A percentile compares a stretch with the other conserved stretches of the same genome.
Evolutionary conservation across 2,888 invertebrate genomes (phyloP).

Genomic region (Allacma fusca): DNA sequence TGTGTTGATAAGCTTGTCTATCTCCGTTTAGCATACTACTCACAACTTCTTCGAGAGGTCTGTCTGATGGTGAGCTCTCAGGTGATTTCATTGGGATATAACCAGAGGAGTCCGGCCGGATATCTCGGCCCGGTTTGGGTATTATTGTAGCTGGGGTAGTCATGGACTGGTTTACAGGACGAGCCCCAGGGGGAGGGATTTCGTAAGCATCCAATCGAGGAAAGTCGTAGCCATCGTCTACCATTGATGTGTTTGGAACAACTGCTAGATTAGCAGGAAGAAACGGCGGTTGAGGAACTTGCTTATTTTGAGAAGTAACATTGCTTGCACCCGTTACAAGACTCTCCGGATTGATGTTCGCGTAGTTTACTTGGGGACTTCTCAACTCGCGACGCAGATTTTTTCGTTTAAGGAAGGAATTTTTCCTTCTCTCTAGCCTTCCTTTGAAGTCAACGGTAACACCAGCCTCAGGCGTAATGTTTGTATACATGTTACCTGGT

Average conservation of each 20-base stretch:
- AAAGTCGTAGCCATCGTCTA: conserved; percentile 45
- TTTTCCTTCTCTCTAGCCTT: not conserved
- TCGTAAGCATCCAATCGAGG: conserved; percentile 52
- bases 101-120: not conserved
- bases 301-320: not conserved
- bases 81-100: not conserved
- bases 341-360: not conserved
- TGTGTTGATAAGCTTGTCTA: too few relatives aligned
- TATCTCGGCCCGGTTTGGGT: not conserved
- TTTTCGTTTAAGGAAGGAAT: not conserved
- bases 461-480: too few relatives aligned
- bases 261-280: not conserved
- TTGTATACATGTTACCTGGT: too few relatives aligned
- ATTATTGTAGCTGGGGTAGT: not conserved
- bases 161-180: conserved; percentile 44
- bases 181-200: conserved; percentile 50
- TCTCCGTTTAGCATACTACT: too few relatives aligned
- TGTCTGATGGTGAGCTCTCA: too few relatives aligned
- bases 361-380: not conserved
- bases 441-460: too few relatives aligned
- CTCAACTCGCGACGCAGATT: not conserved
- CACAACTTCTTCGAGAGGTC: too few relatives aligned
- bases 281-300: not conserved
- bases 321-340: not conserved
- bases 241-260: not conserved